These are phyloP conservation scores for Sterna hirundo DNA, from an alignment of 2,113 vertebrate species.

Conservation along the genomic window DNA sequence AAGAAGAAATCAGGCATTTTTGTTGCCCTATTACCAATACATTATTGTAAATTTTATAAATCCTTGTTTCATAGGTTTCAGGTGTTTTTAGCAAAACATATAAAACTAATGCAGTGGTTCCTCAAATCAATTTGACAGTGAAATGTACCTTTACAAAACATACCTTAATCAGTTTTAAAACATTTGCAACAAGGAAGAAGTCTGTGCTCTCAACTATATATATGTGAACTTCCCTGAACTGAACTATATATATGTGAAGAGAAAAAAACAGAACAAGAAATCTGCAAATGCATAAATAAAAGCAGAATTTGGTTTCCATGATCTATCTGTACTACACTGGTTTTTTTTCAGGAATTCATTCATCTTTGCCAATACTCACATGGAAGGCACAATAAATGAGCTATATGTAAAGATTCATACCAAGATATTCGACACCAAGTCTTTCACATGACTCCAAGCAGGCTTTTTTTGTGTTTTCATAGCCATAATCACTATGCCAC, in stretches of 20 bases:
- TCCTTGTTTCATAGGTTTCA: not conserved
- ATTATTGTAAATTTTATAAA: not conserved
- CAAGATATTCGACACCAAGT: conserved; percentile 78
- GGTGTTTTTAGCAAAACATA: not conserved
- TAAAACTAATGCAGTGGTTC: not conserved
- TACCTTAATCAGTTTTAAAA: not conserved
- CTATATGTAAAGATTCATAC: conserved; percentile 48
- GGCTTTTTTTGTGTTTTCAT: conserved; percentile 71
- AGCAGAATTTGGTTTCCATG: not conserved
- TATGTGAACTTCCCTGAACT: not conserved
- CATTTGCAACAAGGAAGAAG: not conserved
- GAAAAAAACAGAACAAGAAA: not conserved
- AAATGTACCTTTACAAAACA: not conserved
- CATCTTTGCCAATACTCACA: not conserved
- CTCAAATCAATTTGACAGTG: not conserved
- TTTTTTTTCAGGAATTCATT: not conserved
- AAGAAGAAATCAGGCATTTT: not conserved
- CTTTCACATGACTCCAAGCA: conserved; percentile 74
- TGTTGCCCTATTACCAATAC: not conserved
- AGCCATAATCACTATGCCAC: conserved; percentile 79
- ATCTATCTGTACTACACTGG: rapidly evolving
- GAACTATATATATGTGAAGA: not conserved
- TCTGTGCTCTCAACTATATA: not conserved
- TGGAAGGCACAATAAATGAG: not conserved
- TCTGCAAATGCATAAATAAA: not conserved